Conservation (phyloP, 2,797 vertebrate species). For the Taenioides sp. region DNA sequence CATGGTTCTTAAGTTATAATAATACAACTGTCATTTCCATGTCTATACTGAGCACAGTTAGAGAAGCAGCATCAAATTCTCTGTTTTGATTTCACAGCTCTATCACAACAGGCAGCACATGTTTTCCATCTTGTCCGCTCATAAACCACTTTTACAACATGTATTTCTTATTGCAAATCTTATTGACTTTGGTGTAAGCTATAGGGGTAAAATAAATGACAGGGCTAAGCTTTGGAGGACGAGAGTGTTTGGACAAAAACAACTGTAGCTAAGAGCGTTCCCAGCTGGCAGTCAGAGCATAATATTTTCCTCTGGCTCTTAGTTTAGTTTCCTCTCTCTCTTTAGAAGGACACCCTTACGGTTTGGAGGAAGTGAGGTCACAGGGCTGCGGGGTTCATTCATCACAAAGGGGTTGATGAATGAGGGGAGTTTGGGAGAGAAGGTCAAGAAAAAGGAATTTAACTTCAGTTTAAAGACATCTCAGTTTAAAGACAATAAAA, state of each 20-base stretch:
- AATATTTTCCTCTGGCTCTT: constrained; percentile 64
- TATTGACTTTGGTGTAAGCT: constrained; percentile 14
- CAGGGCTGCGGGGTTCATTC: constrained; percentile 32
- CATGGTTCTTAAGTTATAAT: not conserved
- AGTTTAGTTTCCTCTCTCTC: constrained; percentile 51
- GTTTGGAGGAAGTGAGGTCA: constrained; percentile 45
- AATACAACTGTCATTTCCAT: constrained; percentile 3
- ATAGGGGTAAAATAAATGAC: constrained; percentile 4
- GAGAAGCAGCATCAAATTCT: constrained; percentile 2
- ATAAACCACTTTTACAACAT: constrained; percentile 15
- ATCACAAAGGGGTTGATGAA: constrained; percentile 14
- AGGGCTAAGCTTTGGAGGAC: constrained; percentile 6
- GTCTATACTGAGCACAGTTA: not conserved
- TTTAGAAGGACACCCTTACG: constrained; percentile 37
- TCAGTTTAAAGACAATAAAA: too few species aligned
- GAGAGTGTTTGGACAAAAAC: constrained; percentile 6
- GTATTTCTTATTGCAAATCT: constrained; percentile 5
- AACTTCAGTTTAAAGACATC: not conserved
- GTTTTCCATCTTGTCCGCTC: constrained; percentile 40
- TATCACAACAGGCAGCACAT: constrained; percentile 36
- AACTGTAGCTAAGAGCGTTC: constrained; percentile 26
- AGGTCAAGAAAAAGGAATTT: not conserved
- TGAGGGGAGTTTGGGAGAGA: constrained; percentile 15
- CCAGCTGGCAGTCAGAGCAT: constrained; percentile 49
- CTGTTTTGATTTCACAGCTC: constrained; percentile 10